These are phyloP conservation scores for Tupaia tana DNA, from an alignment of 2,113 vertebrate genomes.

Conservation along the genomic window DNA sequence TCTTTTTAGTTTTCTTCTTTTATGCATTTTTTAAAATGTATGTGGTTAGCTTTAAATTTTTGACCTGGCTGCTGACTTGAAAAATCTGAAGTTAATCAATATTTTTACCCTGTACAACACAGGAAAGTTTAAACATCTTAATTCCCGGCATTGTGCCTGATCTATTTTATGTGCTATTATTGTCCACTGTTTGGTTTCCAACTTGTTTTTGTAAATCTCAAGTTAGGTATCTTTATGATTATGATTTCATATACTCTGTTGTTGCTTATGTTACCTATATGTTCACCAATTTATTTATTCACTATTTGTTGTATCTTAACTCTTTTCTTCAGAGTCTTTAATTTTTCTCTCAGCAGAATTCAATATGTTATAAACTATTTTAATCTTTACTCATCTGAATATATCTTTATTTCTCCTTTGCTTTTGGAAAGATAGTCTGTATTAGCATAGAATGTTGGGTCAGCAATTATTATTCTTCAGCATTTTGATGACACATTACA, in stretches of 20 bases:
- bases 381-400: background rate
- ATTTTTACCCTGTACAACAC: constrained; percentile 46
- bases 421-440: background rate
- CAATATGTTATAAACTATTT: background rate
- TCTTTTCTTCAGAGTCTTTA: background rate
- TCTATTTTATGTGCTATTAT: background rate
- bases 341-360: constrained; percentile 6
- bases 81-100: constrained; percentile 61
- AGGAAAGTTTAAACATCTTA: constrained; percentile 10
- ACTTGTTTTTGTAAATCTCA: background rate
- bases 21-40: background rate
- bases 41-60: constrained; percentile 59
- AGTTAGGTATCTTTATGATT: background rate
- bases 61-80: constrained; percentile 29
- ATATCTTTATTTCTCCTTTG: background rate
- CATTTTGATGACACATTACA: background rate
- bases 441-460: background rate
- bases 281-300: background rate
- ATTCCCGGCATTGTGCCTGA: background rate
- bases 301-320: background rate
- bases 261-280: background rate
- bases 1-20: constrained; percentile 56
- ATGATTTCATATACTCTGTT: background rate
- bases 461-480: background rate
- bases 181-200: background rate